Conservation (phyloP, 2,797 vertebrate species). For the Alcedo quadribrachys region DNA sequence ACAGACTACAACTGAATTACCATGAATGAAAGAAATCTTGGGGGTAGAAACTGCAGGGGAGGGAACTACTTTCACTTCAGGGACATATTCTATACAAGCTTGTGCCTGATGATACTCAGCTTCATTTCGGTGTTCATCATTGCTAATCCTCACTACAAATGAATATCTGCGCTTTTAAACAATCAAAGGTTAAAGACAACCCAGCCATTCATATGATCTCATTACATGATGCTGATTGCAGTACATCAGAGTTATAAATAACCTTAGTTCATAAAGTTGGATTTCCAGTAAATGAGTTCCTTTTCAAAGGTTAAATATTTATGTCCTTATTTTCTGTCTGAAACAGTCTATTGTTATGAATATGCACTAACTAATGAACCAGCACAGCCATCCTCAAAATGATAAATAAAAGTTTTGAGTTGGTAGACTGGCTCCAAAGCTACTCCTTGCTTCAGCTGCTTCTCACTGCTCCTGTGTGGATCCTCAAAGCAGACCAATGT, state of each 20-base stretch:
- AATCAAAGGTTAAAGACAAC: conserved; percentile 75
- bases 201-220: conserved; percentile 70
- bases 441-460: neutral
- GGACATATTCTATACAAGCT: conserved; percentile 29
- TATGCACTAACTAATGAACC: conserved; percentile 26
- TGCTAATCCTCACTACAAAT: conserved; percentile 35
- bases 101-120: conserved; percentile 15
- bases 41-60: neutral
- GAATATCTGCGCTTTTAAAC: conserved; percentile 72
- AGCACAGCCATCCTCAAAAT: neutral
- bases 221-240: conserved; percentile 72
- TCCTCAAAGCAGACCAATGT: neutral
- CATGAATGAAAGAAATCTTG: neutral
- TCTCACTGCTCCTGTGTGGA: neutral
- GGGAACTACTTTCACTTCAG: neutral
- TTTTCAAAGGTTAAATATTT: conserved; percentile 79
- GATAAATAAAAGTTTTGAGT: neutral
- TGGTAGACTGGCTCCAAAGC: neutral
- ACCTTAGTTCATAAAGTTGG: conserved; percentile 65
- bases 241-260: conserved; percentile 72
- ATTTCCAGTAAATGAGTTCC: conserved; percentile 74
- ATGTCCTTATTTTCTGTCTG: conserved; percentile 63
- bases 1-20: conserved; percentile 68
- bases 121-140: conserved; percentile 18
- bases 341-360: conserved; percentile 51